A percentile compares a stretch with the other conserved stretches of the same genome.
Conservation (phyloP, 2,888 invertebrate genomes). For the Torymus aiolomorphi region DNA sequence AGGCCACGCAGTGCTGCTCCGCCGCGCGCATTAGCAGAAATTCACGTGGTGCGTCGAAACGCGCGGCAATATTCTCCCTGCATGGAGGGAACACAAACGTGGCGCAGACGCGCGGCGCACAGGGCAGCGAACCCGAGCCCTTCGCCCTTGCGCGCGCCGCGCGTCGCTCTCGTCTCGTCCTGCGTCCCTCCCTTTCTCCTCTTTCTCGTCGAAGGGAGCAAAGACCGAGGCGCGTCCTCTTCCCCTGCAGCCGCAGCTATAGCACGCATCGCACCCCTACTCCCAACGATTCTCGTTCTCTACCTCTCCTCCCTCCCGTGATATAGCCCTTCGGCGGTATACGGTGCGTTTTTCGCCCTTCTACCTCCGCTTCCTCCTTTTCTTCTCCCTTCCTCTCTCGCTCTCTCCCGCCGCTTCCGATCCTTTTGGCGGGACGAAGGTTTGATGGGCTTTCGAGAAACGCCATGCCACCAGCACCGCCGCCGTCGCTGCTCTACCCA, state of each 20-base stretch:
- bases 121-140: too few species aligned
- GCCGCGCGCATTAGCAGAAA: too few species aligned
- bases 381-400: neutral
- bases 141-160: neutral
- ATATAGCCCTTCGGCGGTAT: neutral
- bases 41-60: too few species aligned
- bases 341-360: neutral
- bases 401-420: conserved; percentile 13
- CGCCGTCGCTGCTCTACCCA: too few species aligned
- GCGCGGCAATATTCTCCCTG: too few species aligned
- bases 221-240: conserved; percentile 7
- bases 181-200: neutral
- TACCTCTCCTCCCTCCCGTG: neutral
- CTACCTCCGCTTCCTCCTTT: neutral
- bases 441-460: conserved; percentile 1
- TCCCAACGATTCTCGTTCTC: neutral
- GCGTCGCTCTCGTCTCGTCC: conserved; percentile 1
- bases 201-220: conserved; percentile 14
- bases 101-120: too few species aligned
- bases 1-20: too few species aligned
- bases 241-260: too few species aligned
- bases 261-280: neutral
- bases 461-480: too few species aligned
- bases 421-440: conserved; percentile 5
- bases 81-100: too few species aligned